phyloP scores from a whole-genome alignment of 2,797 vertebrate species.

The Macropus fuliginosus region DNA sequence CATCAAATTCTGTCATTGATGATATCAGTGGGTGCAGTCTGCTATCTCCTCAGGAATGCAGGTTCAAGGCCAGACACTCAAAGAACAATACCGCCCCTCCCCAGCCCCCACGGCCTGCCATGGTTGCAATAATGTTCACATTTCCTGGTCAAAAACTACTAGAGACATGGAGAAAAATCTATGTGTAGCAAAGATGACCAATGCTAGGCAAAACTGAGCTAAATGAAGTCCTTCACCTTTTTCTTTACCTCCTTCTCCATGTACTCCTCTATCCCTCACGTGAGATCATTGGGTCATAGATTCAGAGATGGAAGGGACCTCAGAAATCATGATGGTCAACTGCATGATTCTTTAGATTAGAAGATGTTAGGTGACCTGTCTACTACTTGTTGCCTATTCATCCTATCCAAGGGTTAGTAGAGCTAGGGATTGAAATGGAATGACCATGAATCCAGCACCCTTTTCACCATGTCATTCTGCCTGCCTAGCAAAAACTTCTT shows the following conservation, averaged over 20 bases:
- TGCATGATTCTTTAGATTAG: background rate
- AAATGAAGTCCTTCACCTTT: background rate
- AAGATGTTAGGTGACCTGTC: background rate
- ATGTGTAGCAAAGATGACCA: too few relatives aligned
- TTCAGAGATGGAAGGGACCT: background rate
- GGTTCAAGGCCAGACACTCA: too few relatives aligned
- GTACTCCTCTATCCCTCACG: background rate
- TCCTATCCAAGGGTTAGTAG: background rate
- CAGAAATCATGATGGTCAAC: background rate
- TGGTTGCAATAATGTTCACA: background rate
- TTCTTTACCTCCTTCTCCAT: background rate
- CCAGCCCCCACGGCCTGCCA: background rate
- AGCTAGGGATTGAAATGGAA: background rate
- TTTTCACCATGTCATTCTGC: too few relatives aligned
- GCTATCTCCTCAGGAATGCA: too few relatives aligned
- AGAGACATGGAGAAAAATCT: background rate
- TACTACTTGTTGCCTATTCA: too few relatives aligned
- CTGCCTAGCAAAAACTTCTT: background rate
- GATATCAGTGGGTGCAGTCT: too few relatives aligned
- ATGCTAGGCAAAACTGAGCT: background rate
- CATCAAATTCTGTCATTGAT: too few relatives aligned
- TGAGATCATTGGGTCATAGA: background rate
- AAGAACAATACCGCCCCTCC: too few relatives aligned
- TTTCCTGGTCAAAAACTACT: conserved; percentile 17
- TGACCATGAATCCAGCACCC: too few relatives aligned